Evolutionary conservation across 2,797 vertebrate genomes (phyloP).

Genomic region (Chaetodon trifasciatus): DNA sequence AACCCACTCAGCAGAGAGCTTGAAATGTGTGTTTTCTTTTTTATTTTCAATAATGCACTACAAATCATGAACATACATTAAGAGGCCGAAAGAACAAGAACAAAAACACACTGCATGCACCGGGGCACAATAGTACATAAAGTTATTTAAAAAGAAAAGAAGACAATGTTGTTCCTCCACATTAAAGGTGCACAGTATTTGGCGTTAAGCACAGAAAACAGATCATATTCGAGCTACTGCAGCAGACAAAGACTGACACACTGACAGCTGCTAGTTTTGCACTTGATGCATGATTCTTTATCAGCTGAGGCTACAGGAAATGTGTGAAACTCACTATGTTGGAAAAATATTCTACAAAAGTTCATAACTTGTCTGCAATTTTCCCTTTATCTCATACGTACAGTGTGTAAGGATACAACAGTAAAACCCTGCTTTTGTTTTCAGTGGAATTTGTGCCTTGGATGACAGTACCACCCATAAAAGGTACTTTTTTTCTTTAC

Average conservation of each 20-base stretch:
- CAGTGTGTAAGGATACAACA: slow-evolving; percentile 48
- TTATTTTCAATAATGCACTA: slow-evolving; percentile 85
- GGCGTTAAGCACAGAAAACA: slow-evolving; percentile 84
- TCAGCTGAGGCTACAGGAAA: slow-evolving; percentile 70
- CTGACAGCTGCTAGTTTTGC: slow-evolving; percentile 70
- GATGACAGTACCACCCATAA: slow-evolving; percentile 45
- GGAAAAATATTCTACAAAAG: slow-evolving; percentile 87
- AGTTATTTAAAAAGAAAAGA: slow-evolving; percentile 66
- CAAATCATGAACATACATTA: slow-evolving; percentile 84
- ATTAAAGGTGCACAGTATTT: slow-evolving; percentile 85
- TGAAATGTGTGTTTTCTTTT: slow-evolving; percentile 38
- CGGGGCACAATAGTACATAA: slow-evolving; percentile 78
- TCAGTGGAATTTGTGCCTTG: slow-evolving; percentile 56
- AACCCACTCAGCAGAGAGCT: slow-evolving; percentile 37
- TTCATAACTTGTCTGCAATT: slow-evolving; percentile 63
- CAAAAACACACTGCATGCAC: slow-evolving; percentile 85
- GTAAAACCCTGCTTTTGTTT: slow-evolving; percentile 53
- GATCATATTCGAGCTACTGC: slow-evolving; percentile 71
- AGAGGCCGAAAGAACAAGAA: slow-evolving; percentile 79
- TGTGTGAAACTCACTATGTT: slow-evolving; percentile 63
- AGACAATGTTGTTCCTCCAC: slow-evolving; percentile 76
- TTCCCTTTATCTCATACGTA: slow-evolving; percentile 64
- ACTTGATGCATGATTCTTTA: slow-evolving; percentile 76
- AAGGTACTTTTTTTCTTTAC: slow-evolving; percentile 34
- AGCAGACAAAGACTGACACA: slow-evolving; percentile 64